phyloP scores from a whole-genome alignment of 2,113 vertebrate species.

The Callaeas wilsoni region DNA sequence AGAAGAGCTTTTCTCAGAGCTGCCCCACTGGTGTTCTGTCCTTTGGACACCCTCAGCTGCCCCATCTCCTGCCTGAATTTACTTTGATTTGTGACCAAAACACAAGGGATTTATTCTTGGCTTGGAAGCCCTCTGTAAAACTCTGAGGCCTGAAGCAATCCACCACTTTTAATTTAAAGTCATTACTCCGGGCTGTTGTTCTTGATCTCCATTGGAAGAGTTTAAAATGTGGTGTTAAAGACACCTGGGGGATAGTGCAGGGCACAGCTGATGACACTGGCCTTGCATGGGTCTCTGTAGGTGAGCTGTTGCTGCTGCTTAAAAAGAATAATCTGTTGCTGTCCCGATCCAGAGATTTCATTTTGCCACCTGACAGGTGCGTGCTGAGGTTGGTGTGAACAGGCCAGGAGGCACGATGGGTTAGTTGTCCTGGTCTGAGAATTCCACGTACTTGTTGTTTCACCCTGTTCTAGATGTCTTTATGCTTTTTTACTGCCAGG shows the following conservation, averaged over 20 bases:
- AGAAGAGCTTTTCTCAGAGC: neutral
- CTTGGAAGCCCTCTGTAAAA: neutral
- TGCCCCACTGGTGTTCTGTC: neutral
- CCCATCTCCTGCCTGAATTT: neutral
- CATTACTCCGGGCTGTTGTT: neutral
- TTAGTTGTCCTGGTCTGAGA: neutral
- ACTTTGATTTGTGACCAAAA: neutral
- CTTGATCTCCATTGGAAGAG: neutral
- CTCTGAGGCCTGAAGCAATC: neutral
- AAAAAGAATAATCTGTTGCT: neutral
- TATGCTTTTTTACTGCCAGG: neutral
- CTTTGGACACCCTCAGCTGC: neutral
- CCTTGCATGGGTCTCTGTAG: neutral
- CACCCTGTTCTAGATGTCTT: neutral
- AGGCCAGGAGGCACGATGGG: neutral
- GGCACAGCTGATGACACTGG: neutral
- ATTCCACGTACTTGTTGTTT: neutral
- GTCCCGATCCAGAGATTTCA: neutral
- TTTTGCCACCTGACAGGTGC: neutral
- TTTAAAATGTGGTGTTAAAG: neutral
- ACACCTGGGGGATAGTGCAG: neutral
- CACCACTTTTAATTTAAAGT: neutral
- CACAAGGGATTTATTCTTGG: neutral
- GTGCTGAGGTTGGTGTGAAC: neutral
- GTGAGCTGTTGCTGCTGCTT: neutral